Percentiles rank a stretch among this genome's conserved stretches.
These are phyloP conservation scores for Crotalus horridus DNA, from an alignment of 2,113 vertebrate genomes.

Conservation along the genomic window DNA sequence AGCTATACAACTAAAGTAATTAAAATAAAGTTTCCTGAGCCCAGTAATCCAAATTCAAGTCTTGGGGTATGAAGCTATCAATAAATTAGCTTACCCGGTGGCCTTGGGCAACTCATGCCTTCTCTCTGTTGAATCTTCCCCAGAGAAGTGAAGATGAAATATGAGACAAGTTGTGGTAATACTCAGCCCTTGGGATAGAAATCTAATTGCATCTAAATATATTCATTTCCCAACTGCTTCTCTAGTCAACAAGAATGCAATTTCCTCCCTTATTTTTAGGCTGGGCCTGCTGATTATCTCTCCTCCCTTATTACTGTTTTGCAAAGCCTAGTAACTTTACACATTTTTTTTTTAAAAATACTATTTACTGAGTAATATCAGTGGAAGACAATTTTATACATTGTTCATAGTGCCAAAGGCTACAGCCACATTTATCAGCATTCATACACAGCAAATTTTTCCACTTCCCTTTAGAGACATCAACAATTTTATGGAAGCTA, in stretches of 20 bases:
- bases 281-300: background rate
- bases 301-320: background rate
- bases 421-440: background rate
- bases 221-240: conserved; percentile 5
- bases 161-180: background rate
- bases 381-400: background rate
- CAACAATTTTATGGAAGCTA: background rate
- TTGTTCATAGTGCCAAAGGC: background rate
- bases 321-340: background rate
- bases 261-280: conserved; percentile 12
- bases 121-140: background rate
- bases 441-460: background rate
- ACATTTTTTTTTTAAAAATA: background rate
- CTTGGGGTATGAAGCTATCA: background rate
- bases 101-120: background rate
- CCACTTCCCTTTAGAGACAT: background rate
- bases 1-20: background rate
- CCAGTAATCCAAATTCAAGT: background rate
- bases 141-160: background rate
- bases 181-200: conserved; percentile 8
- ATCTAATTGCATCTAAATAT: conserved; percentile 12
- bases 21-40: background rate
- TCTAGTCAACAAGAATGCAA: background rate
- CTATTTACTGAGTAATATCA: background rate
- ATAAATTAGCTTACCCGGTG: background rate